A percentile compares a stretch with the other conserved stretches of the same genome.
These are phyloP conservation scores for Phataginus tetradactyla DNA, from an alignment of 2,797 vertebrate species.

Conservation along the genomic window DNA sequence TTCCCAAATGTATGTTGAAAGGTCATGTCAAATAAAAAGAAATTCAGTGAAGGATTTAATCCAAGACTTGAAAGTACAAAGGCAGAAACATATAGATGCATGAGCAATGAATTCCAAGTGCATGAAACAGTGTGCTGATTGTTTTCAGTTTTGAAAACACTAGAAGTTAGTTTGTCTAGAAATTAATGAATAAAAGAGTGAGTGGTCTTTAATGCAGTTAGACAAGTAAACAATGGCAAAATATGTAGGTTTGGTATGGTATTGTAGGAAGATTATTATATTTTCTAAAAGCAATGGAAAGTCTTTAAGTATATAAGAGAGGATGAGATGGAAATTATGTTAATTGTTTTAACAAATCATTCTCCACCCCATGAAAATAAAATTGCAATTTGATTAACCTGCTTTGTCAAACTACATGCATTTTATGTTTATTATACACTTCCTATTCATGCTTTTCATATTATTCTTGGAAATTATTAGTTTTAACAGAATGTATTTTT, in stretches of 20 bases:
- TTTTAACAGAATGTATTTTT: background rate
- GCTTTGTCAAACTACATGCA: background rate
- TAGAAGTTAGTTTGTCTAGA: background rate
- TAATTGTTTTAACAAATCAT: background rate
- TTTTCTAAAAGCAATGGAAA: background rate
- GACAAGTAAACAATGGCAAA: background rate
- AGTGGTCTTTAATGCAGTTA: background rate
- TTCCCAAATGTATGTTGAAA: background rate
- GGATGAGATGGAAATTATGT: background rate
- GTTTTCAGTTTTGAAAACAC: background rate
- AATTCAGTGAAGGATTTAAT: background rate
- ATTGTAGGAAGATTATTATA: background rate
- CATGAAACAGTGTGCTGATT: background rate
- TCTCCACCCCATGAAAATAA: background rate
- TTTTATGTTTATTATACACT: background rate
- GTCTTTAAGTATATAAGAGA: background rate
- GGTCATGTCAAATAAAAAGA: background rate
- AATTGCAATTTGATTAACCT: background rate
- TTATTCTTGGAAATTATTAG: background rate
- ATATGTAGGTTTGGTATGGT: background rate
- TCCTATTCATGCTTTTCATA: background rate
- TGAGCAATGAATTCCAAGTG: background rate
- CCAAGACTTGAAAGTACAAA: background rate
- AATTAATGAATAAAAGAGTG: background rate
- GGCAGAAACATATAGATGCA: background rate